Base-by-base conservation (phyloP, 2,113 vertebrate species). In the Xyrauchen texanus region DNA sequence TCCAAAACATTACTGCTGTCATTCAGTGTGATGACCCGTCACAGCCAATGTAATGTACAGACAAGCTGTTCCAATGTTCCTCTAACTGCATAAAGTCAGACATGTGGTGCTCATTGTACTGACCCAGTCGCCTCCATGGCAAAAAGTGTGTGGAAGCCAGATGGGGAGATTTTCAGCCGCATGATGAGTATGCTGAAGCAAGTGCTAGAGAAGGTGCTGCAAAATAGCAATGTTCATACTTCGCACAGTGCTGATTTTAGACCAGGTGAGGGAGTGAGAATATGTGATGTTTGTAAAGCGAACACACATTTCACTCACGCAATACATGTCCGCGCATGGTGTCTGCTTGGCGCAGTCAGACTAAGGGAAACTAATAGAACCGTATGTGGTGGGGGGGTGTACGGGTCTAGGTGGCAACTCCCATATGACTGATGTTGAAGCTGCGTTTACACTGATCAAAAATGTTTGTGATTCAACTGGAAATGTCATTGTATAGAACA, bases 401-500 rank as follows among this genome's bases (percentile, higher is more conserved):
- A 4, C 60, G 9, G 60, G 60, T 62, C 60, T 5, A 62, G 4
- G 16, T 11, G 21, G 9, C 0, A 62, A 62, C 60, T 62, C 60
- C 60, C 60, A 11, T 34, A 34, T 10, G 15, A 4, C 16, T 62
- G 16, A 62, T 62, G 60, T 34, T 62, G 60, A 10, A 2, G 60
- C 2, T 60, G 60, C 21, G 2, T 34, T 10, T 34, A 62, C 60
- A 4, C 3, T 62, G 21, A 8, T 0, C 60, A 62, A 62, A 11
- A 16, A 34, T 6, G 9, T 62, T 5, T 62, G 60, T 10, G 16
- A 62, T 34, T 62, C 60, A 34, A 71, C 10, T 8, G 16, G 12
- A 6, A 42, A 71, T 44, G 49, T 62, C 8, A 61, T 78, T 47
- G 8, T 78, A n/a, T 47, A 63, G 60, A 71, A 79, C 47, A 63